A percentile compares a stretch with the other conserved stretches of the same genome.
Evolutionary conservation across 2,888 invertebrate genomes (phyloP).

Genomic region (Trichogramma evanescens): DNA sequence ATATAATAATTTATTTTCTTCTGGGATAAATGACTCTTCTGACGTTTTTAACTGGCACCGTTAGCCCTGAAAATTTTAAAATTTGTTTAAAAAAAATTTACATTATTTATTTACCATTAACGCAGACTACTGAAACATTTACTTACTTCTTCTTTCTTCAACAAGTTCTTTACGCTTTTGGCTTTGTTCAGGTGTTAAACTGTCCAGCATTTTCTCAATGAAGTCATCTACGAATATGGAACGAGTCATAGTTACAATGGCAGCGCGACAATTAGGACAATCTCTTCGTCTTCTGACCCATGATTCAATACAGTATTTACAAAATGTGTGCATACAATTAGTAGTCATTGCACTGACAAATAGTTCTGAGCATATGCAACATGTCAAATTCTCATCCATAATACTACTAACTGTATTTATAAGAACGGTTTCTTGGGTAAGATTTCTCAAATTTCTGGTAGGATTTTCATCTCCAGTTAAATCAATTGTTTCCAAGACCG

Average conservation of each 20-base stretch:
- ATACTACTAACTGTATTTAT: conserved; percentile 51
- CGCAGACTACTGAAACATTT: background rate
- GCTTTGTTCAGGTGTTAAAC: conserved; percentile 56
- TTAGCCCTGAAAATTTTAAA: background rate
- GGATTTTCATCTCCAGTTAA: conserved; percentile 46
- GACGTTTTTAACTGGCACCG: background rate
- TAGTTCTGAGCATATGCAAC: conserved; percentile 69
- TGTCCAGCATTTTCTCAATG: conserved; percentile 64
- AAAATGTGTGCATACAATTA: conserved; percentile 70
- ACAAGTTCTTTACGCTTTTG: conserved; percentile 49
- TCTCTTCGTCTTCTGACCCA: conserved; percentile 66
- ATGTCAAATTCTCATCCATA: conserved; percentile 66
- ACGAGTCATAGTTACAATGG: conserved; percentile 51
- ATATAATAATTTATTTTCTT: too few species aligned
- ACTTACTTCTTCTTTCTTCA: conserved; percentile 33
- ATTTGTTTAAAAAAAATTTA: background rate
- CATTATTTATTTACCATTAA: background rate
- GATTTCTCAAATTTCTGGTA: conserved; percentile 21
- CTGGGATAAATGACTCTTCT: too few species aligned
- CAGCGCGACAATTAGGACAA: conserved; percentile 64
- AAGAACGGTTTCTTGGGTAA: conserved; percentile 21
- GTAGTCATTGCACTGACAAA: conserved; percentile 64
- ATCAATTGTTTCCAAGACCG: conserved; percentile 51
- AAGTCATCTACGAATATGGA: conserved; percentile 66
- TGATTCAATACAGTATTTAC: conserved; percentile 60